Base-by-base conservation (phyloP, 2,797 vertebrate species). In the Liasis olivaceus region DNA sequence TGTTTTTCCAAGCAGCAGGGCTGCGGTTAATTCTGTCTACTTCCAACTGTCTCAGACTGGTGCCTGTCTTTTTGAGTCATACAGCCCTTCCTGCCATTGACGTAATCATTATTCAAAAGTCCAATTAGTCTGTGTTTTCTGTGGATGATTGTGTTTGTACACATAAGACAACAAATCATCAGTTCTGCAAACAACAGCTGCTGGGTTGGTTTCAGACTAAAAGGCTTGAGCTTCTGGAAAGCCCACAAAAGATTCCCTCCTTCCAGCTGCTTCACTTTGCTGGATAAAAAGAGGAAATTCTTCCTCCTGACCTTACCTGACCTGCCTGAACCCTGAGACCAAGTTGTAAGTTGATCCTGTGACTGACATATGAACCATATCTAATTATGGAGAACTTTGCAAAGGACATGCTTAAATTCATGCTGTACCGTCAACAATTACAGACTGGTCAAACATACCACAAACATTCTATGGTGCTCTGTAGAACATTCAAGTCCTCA, bases 221-320 rank as follows among this genome's bases (percentile, higher is more conserved):
- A 47, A 62, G 51, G 51, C 66, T 47, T 42, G 22, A 64, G 31
- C 51, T 88, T 77, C 86, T 85, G 72, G 60, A 90, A 85, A 93
- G 31, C 58, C 89, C 89, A 42, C 28, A 62, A 60, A 88, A 85
- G 22, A 63, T 28, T 15, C 77, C 26, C 62, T 66, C 36, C 66
- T n/a, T 62, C 66, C 42, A 69, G 89, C 62, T 88, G 85, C 15
- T 42, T 72, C 12, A 63, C 72, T 90, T 92, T 62, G 87, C 8
- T 92, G 72, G 56, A 72, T 88, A 90, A 88, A 81, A 85, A 26
- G 28, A 20, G 24, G 0, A 24, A 88, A 93, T 77, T 84, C 69
- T 85, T 85, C 47, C 87, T 88, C 54, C 69, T 94, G 91, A 91
- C 93, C 91, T 94, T 87, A 90, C 56, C 24, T 92, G 93, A 91